Evolutionary conservation across 2,113 vertebrate genomes (phyloP), one percentile per base, ranked within the genome.

Genomic region (Brachypteracias leptosomus): DNA sequence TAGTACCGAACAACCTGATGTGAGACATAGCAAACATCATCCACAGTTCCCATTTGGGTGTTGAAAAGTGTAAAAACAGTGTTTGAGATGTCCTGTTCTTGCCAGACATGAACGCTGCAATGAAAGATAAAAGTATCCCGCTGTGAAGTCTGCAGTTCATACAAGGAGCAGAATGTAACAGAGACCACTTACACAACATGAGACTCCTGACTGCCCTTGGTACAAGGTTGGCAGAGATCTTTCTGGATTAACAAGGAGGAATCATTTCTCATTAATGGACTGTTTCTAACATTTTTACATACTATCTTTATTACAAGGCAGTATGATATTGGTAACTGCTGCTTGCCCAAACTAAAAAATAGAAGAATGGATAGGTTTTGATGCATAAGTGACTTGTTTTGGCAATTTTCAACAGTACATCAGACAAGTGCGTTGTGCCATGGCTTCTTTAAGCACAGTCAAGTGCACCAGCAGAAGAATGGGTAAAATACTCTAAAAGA

Each of bases 101-200:
- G 96, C 88, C 89, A 94, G 90, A 96, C 93, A 95, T 8, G 82
- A 90, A 75, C n/a, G 88, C 85, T 94, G 93, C 90, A 80, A 88
- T 91, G 81, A 73, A 66, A 94, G 85, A 77, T 28, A 71, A 88
- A n/a, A 80, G 79, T 21, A n/a, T 20, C 94, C 95, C 4, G 57
- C 93, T 96, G 95, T 92, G 95, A 88, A 91, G 57, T 2, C 90
- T 88, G 88, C 49, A n/a, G 82, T 44, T 93, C 38, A 49, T 18
- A 63, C 78, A 66, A 33, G 44, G 88, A 96, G 63, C 84, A 91
- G 51, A 63, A 7, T 85, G 85, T 76, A 88, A 91, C 74, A 38
- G 78, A 70, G 82, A 85, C 88, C 87, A 94, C 90, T 96, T 90
- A 92, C 35, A 90, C 75, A 91, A 88, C 75, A n/a, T 4, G 55